phyloP scores from a whole-genome alignment of 2,113 vertebrate genomes.

The Cephalopterus ornatus region DNA sequence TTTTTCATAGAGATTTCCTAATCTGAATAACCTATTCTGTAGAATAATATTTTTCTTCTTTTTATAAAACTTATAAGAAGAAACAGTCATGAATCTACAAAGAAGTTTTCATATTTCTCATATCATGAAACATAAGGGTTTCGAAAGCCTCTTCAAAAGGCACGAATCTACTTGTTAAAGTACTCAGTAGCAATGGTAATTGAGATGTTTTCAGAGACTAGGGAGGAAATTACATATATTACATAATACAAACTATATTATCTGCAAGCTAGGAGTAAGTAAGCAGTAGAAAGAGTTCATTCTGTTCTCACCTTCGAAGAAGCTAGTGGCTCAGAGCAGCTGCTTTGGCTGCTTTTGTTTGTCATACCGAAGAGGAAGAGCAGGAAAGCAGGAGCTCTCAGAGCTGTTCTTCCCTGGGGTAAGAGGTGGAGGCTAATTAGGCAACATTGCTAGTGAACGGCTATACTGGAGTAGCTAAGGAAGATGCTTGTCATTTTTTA shows the following conservation, averaged over 20 bases:
- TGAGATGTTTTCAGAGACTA: not conserved
- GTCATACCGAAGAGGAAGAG: not conserved
- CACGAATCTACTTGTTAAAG: not conserved
- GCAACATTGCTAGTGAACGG: not conserved
- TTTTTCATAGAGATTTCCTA: not conserved
- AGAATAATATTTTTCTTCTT: not conserved
- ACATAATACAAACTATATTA: not conserved
- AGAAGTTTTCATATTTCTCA: not conserved
- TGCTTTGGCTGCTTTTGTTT: slow-evolving; percentile 11
- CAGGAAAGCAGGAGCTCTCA: not conserved
- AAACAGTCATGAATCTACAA: not conserved
- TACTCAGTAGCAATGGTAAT: not conserved
- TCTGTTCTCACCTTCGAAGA: not conserved
- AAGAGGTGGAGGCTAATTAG: slow-evolving; percentile 5
- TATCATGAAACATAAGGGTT: not conserved
- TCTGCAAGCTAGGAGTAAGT: not conserved
- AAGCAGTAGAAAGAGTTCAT: not conserved
- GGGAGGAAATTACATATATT: not conserved
- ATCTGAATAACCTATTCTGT: not conserved
- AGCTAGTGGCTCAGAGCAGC: not conserved
- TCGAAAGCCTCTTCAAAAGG: not conserved
- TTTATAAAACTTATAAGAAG: not conserved
- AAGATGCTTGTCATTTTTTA: not conserved
- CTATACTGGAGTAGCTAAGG: not conserved
- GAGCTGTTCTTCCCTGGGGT: slow-evolving; percentile 13